Base-by-base conservation (phyloP, 2,113 vertebrate species). In the Gulo gulo region DNA sequence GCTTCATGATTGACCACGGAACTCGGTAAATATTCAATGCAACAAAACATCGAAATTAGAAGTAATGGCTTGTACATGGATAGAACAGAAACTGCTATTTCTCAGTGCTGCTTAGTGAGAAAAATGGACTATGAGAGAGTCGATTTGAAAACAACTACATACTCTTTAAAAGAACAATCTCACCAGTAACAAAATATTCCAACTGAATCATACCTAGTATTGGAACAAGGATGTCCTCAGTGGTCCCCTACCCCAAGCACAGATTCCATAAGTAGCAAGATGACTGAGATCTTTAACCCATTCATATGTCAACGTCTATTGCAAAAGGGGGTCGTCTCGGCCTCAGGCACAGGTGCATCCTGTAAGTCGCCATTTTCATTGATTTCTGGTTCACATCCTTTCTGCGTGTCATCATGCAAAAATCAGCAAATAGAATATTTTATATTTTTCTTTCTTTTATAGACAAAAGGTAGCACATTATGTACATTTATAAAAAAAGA, bases 51-150 rank as follows among this genome's bases (percentile, higher is more conserved):
- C 97, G 83, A 97, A 95, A 94, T 83, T 96, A 84, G 89, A 95
- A 63, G 83, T 98, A 98, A 98, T 97, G 95, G 97, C 96, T 98
- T 97, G 67, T 76, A 97, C 94, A 97, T 97, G 97, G 93, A 94
- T 95, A 96, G 97, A 94, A 88, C 82, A 98, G 57, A 93, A 15
- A 0, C 94, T 96, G 97, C 92, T 93, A 81, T 98, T 97, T 97
- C 97, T 98, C 97, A 97, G 36, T 95, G 67, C 96, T 95, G 67
- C 96, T 63, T 76, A 82, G 45, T 80, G 79, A 52, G 91, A 83
- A 98, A 98, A 97, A 95, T 96, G 96, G 47, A 91, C 13, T 4
- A 31, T 69, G 67, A 96, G 95, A 97, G 12, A 97, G 6, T 69
- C 7, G 76, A 11, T 74, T 61, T 94, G 92, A 87, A 97, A 98